Evolutionary conservation across 2,888 invertebrate species (phyloP).

Genomic region (Lochmaea capreae): DNA sequence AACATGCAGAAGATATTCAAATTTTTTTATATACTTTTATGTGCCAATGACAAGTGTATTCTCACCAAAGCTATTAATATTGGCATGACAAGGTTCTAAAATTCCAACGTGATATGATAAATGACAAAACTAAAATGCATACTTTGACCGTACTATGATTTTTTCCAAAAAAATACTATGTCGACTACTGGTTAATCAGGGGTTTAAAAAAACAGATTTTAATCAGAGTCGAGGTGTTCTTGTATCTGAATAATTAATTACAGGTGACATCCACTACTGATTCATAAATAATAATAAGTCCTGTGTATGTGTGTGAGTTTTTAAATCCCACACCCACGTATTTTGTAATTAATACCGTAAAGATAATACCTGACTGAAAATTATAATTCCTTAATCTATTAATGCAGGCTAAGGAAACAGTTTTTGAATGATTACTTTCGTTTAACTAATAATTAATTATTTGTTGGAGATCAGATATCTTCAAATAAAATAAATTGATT

Average conservation of each 20-base stretch:
- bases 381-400: constrained; percentile 42
- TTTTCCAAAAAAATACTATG: neutral
- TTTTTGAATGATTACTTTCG: constrained; percentile 42
- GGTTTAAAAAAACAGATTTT: constrained; percentile 26
- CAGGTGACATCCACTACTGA: constrained; percentile 44
- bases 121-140: neutral
- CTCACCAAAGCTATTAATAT: too few relatives aligned
- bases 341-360: constrained; percentile 44
- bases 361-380: constrained; percentile 44
- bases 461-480: constrained; percentile 29
- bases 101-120: too few relatives aligned
- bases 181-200: constrained; percentile 13
- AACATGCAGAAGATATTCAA: too few relatives aligned
- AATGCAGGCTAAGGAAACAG: constrained; percentile 28
- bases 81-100: too few relatives aligned
- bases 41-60: too few relatives aligned
- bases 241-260: constrained; percentile 47
- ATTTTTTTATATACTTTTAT: too few relatives aligned
- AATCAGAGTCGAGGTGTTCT: constrained; percentile 37
- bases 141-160: neutral
- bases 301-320: constrained; percentile 28
- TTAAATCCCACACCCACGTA: constrained; percentile 43
- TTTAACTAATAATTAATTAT: constrained; percentile 39
- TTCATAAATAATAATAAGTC: constrained; percentile 39
- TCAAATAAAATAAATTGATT: constrained; percentile 28